Conservation (phyloP, 2,797 vertebrate genomes). For the Allobates femoralis region DNA sequence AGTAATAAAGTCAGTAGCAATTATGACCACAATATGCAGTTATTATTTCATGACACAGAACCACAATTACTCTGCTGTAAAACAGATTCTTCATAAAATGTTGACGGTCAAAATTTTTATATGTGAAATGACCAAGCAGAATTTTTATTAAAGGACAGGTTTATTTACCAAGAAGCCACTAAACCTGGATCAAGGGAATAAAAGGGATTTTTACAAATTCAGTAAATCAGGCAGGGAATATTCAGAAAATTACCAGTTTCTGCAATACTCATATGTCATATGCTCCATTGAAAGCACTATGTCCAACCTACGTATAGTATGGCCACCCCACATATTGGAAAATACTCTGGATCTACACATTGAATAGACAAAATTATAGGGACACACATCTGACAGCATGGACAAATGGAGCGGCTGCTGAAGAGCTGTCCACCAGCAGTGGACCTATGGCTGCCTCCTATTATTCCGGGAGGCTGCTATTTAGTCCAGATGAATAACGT, state of each 20-base stretch:
- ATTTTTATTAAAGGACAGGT: neutral
- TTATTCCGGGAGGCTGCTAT: too few relatives aligned
- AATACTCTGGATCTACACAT: too few relatives aligned
- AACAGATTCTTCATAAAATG: conserved; percentile 19
- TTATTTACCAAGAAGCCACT: neutral
- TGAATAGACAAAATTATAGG: too few relatives aligned
- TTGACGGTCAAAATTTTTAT: conserved; percentile 15
- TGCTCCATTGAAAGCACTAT: too few relatives aligned
- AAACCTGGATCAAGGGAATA: neutral
- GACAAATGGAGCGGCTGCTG: too few relatives aligned
- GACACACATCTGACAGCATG: too few relatives aligned
- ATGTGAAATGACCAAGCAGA: neutral
- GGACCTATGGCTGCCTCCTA: too few relatives aligned
- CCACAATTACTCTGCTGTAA: conserved; percentile 37
- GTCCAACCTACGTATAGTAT: too few relatives aligned
- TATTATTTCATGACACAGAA: neutral
- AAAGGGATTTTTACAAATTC: neutral
- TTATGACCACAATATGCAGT: conserved; percentile 25
- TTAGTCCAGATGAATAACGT: too few relatives aligned
- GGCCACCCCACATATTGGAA: too few relatives aligned
- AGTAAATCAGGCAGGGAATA: neutral
- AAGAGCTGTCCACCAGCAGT: too few relatives aligned
- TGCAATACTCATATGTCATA: too few relatives aligned
- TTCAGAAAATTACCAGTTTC: neutral
- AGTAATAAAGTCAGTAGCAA: conserved; percentile 33